A percentile compares a stretch with the other conserved stretches of the same genome.
phyloP scores from a whole-genome alignment of 2,888 invertebrate species.

The Prenolepis imparis region DNA sequence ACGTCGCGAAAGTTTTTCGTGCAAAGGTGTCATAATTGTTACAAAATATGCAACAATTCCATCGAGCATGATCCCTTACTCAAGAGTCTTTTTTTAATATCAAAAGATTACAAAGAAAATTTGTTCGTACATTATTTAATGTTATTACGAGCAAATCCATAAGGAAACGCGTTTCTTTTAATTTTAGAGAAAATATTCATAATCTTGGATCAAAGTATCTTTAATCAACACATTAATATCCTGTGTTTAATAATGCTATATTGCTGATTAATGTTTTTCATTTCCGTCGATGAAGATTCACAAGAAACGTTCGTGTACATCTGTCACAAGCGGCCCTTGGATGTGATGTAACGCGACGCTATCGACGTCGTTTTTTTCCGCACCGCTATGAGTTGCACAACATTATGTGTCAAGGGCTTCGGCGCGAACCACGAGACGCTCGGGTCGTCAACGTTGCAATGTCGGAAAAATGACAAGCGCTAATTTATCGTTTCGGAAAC shows the following conservation, averaged over 20 bases:
- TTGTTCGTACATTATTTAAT: neutral
- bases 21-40: constrained; percentile 69
- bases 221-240: neutral
- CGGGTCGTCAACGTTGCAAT: constrained; percentile 19
- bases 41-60: constrained; percentile 74
- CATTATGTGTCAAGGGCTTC: constrained; percentile 84
- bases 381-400: constrained; percentile 78
- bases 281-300: constrained; percentile 13
- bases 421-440: constrained; percentile 36
- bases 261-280: constrained; percentile 6
- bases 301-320: neutral
- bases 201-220: neutral
- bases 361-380: constrained; percentile 72
- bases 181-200: neutral
- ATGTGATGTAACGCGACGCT: constrained; percentile 74
- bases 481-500: constrained; percentile 66
- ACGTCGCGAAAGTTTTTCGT: constrained; percentile 18
- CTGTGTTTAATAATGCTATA: neutral
- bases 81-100: neutral
- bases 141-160: neutral
- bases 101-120: neutral
- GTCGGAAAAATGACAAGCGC: constrained; percentile 72
- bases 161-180: neutral
- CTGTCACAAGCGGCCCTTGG: constrained; percentile 59
- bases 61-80: constrained; percentile 78